phyloP scores from a whole-genome alignment of 2,113 vertebrate genomes.

The Amphiprion ocellaris region DNA sequence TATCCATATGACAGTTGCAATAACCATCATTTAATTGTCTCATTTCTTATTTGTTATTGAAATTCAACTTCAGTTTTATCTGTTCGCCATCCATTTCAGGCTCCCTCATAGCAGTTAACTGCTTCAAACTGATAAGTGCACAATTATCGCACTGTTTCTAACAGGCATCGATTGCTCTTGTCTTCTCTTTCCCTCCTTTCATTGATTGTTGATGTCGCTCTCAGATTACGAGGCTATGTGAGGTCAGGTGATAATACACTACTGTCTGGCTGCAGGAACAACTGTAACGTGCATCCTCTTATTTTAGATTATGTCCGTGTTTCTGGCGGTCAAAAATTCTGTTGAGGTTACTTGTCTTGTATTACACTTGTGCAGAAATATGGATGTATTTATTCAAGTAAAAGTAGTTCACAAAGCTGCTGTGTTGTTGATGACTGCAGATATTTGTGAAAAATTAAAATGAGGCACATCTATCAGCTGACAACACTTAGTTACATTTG shows the following conservation, averaged over 20 bases:
- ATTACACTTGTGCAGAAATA: neutral
- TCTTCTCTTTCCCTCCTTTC: conserved; percentile 69
- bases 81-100: conserved; percentile 28
- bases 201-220: conserved; percentile 77
- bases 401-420: neutral
- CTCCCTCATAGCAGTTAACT: conserved; percentile 56
- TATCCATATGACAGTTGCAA: conserved; percentile 2
- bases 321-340: conserved; percentile 13
- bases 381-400: neutral
- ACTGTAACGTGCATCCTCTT: conserved; percentile 14
- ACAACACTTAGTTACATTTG: neutral
- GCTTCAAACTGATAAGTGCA: conserved; percentile 71
- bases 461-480: conserved; percentile 1
- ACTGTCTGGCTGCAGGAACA: conserved; percentile 40
- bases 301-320: conserved; percentile 23
- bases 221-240: conserved; percentile 72
- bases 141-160: conserved; percentile 71
- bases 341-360: neutral
- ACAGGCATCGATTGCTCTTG: conserved; percentile 74
- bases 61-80: conserved; percentile 10
- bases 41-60: neutral
- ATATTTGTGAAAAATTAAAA: conserved; percentile 26
- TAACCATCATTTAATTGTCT: conserved; percentile 21
- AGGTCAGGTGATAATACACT: conserved; percentile 71
- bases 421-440: conserved; percentile 15